These are phyloP conservation scores for Pegea sp. DNA, from an alignment of 23 tunicate genomes.

Conservation along the genomic window DNA sequence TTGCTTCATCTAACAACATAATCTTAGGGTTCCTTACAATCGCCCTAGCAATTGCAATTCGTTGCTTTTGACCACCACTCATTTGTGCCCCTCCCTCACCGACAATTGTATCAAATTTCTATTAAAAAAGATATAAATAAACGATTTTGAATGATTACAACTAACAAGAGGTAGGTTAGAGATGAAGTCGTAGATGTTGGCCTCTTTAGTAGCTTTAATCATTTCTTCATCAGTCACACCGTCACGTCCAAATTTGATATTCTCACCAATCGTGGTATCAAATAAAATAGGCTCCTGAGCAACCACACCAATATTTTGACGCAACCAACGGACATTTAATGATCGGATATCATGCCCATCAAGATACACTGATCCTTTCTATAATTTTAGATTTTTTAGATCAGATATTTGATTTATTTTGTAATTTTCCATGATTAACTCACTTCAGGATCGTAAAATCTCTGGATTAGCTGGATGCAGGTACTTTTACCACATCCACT, in stretches of 20 bases:
- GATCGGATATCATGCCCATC: slow-evolving; percentile 83
- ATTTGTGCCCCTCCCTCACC: slow-evolving; percentile 98
- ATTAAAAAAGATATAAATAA: not conserved
- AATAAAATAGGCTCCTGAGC: slow-evolving; percentile 92
- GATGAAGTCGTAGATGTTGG: slow-evolving; percentile 91
- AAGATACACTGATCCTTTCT: slow-evolving; percentile 28
- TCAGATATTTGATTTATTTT: not conserved
- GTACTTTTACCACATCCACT: slow-evolving; percentile 53
- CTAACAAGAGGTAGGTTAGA: slow-evolving; percentile 66
- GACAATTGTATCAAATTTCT: slow-evolving; percentile 97
- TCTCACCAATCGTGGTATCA: slow-evolving; percentile 84
- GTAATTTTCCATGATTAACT: slow-evolving; percentile 1
- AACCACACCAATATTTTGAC: slow-evolving; percentile 92
- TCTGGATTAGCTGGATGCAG: slow-evolving; percentile 24
- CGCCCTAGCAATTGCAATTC: slow-evolving; percentile 97
- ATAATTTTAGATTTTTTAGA: slow-evolving; percentile 2
- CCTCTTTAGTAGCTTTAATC: slow-evolving; percentile 48
- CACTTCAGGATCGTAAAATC: slow-evolving; percentile 39
- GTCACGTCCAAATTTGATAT: slow-evolving; percentile 62
- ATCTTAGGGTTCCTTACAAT: slow-evolving; percentile 89
- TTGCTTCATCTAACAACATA: slow-evolving; percentile 89
- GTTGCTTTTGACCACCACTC: slow-evolving; percentile 96
- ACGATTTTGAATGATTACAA: not conserved
- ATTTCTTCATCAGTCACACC: slow-evolving; percentile 74
- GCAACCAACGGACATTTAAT: slow-evolving; percentile 71